Evolutionary conservation across 2,888 invertebrate genomes (phyloP).

Genomic region (Nemapogon koenigi): DNA sequence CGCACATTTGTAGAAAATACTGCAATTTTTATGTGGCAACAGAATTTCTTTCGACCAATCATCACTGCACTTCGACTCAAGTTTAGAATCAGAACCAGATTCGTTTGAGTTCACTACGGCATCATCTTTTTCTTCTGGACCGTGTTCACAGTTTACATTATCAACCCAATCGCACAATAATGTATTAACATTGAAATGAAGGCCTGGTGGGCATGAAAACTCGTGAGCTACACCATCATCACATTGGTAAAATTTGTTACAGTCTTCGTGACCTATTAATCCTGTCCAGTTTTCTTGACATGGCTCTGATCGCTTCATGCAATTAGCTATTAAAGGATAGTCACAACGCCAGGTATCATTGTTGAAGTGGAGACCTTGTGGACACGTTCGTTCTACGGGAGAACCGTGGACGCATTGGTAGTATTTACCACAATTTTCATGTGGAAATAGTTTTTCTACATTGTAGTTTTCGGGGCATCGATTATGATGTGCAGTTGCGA

Average conservation of each 20-base stretch:
- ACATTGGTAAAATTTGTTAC: constrained; percentile 44
- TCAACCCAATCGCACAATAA: constrained; percentile 60
- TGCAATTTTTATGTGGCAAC: constrained; percentile 61
- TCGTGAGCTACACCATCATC: constrained; percentile 61
- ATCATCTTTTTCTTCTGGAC: too few species aligned
- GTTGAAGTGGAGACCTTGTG: constrained; percentile 62
- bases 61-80: too few species aligned
- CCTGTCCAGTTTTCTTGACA: background rate
- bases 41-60: constrained; percentile 52
- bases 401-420: constrained; percentile 71
- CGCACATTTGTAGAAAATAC: constrained; percentile 72
- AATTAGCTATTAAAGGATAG: constrained; percentile 67
- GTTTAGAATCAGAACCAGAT: too few species aligned
- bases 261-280: constrained; percentile 17
- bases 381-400: constrained; percentile 65
- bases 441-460: constrained; percentile 58
- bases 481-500: constrained; percentile 19
- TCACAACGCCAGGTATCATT: constrained; percentile 63
- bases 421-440: constrained; percentile 67
- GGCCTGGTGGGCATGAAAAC: constrained; percentile 53
- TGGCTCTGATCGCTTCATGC: constrained; percentile 33
- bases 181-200: constrained; percentile 52
- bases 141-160: constrained; percentile 58
- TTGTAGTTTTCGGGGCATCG: constrained; percentile 37
- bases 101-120: too few species aligned